These are phyloP conservation scores for Neodiprion pinetum DNA, from an alignment of 1,140 invertebrate genomes.

Conservation along the genomic window DNA sequence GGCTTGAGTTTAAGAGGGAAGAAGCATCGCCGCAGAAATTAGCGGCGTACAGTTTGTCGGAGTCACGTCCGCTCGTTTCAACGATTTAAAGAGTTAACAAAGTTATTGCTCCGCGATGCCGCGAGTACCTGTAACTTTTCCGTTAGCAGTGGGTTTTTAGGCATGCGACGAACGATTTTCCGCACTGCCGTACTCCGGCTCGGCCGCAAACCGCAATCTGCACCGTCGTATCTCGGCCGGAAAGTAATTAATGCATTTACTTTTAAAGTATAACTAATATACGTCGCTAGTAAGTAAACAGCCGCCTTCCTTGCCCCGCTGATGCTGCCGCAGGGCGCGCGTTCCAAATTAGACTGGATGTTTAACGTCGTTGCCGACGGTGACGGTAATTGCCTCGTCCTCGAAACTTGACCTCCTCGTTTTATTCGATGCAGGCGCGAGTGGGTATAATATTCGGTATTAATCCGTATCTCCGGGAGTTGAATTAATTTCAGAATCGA, in stretches of 20 bases:
- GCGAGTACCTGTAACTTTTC: no score
- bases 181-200: not conserved
- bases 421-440: not conserved
- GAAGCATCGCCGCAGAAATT: no score
- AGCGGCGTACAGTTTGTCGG: no score
- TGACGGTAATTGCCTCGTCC: not conserved
- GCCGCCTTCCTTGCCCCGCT: not conserved
- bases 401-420: not conserved
- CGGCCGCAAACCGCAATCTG: not conserved
- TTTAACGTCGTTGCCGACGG: not conserved
- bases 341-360: not conserved
- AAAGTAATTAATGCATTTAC: slow-evolving; percentile 1
- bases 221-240: not conserved
- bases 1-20: no score
- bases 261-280: not conserved
- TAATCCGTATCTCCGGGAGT: no score
- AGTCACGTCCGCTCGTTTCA: no score
- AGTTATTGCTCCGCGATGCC: no score
- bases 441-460: no score
- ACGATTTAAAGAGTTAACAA: no score
- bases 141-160: not conserved
- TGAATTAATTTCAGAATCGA: no score
- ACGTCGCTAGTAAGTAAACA: not conserved
- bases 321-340: not conserved
- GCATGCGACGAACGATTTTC: not conserved